Base-by-base conservation (phyloP, 37 sponge, comb jelly and placozoan species). In the Sycon ciliatum region DNA sequence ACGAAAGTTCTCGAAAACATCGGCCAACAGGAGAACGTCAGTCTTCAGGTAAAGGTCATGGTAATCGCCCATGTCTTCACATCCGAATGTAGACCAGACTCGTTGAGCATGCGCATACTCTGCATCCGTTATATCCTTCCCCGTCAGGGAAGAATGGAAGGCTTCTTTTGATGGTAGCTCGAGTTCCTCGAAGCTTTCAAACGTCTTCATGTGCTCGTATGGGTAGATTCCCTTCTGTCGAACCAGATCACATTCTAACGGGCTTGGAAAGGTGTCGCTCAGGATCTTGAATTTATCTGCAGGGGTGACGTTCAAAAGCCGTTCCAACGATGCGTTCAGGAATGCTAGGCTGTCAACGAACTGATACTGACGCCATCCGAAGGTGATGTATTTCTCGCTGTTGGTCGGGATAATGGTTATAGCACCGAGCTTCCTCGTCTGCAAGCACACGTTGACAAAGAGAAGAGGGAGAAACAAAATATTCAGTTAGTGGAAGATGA, bases 171-270 rank as follows among this genome's bases (percentile, higher is more conserved):
- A n/a, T n/a, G n/a, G 40, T 5, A 52, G 69, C 3, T 42, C 52
- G 18, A 4, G 13, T 28, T 72, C 73, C 4, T 28, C 16, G 9
- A 72, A 23, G 4, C 3, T 58, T 5, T 58, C 73, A 27, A 9
- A 23, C 32, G 56, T 22, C 5, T 11, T 23, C 20, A 72, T 35
- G 34, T 56, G 53, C 3, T 49, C 18, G 33, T 72, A 72, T 4
- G 73, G 73, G 29, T 56, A 72, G 20, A 72, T 57, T 3, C 73
- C 73, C 26, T 72, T 72, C n/a, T 54, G 32, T 23, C 26, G 34
- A 9, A 72, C 55, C 5, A 72, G 58, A 3, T 4, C 9, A 30
- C 23, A 34, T 29, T 54, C 31, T 30, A 9, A 37, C 16, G 56
- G 32, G 5, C 37, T 54, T 4, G n/a, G n/a, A n/a, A 37, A 3